phyloP scores from a whole-genome alignment of 2,113 vertebrate genomes.

The Apteryx mantelli region DNA sequence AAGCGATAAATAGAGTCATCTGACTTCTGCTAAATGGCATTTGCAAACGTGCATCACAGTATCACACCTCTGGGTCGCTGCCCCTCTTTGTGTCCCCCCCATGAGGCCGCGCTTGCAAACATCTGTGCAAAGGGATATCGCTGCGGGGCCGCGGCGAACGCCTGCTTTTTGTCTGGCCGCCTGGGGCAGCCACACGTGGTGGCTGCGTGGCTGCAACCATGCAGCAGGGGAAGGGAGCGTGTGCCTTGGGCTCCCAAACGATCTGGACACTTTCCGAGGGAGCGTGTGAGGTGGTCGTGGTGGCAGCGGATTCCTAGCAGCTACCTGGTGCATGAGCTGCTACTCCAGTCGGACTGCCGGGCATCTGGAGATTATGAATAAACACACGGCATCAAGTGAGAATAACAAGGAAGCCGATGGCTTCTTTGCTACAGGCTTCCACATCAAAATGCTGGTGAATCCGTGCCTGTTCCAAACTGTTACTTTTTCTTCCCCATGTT shows the following conservation, averaged over 20 bases:
- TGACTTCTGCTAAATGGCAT: conserved; percentile 18
- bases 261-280: not conserved
- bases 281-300: not conserved
- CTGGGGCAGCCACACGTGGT: not conserved
- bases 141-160: not conserved
- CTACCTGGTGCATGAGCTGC: fast-evolving
- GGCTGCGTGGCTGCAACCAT: fast-evolving
- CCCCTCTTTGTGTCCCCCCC: not conserved
- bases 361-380: not conserved
- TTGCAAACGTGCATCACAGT: not conserved
- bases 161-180: not conserved
- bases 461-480: not conserved
- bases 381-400: not conserved
- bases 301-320: not conserved
- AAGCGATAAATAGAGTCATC: conserved; percentile 23
- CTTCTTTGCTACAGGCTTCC: not conserved
- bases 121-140: not conserved
- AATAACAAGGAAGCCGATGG: not conserved
- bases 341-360: too few species aligned
- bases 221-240: fast-evolving
- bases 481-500: not conserved
- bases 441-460: not conserved
- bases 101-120: not conserved
- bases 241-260: fast-evolving
- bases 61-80: not conserved